Evolutionary conservation across 2,797 vertebrate genomes (phyloP).

Genomic region (Siniperca undulata): DNA sequence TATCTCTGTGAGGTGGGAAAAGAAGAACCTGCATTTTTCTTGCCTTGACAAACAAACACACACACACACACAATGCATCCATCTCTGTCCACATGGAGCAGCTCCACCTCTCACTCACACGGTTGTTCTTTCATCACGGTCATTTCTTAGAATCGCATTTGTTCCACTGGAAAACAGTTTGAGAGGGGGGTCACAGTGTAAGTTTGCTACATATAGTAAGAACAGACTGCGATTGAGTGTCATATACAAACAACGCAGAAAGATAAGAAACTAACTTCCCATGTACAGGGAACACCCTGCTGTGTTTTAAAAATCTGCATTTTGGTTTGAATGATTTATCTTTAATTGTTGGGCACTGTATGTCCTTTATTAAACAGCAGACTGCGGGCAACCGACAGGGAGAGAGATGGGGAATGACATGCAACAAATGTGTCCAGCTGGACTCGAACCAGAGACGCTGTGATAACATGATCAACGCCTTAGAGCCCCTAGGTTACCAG

Average conservation of each 20-base stretch:
- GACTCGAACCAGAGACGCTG: not conserved
- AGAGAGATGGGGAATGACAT: not conserved
- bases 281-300: not conserved
- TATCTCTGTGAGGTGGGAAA: not conserved
- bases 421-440: not conserved
- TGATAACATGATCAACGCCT: not conserved
- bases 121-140: conserved; percentile 31
- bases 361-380: not conserved
- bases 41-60: not conserved
- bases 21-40: conserved; percentile 6
- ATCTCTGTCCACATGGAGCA: not conserved
- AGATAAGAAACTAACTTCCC: not conserved
- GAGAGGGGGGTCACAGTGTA: conserved; percentile 2
- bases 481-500: not conserved
- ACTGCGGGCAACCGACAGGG: not conserved
- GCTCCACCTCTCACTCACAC: not conserved
- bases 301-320: not conserved
- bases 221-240: not conserved
- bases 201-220: not conserved
- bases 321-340: not conserved
- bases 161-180: conserved; percentile 27
- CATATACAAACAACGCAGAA: not conserved
- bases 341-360: not conserved
- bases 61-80: not conserved
- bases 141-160: conserved; percentile 37